Conservation (phyloP, 2,113 vertebrate species). For the Python bivittatus region DNA sequence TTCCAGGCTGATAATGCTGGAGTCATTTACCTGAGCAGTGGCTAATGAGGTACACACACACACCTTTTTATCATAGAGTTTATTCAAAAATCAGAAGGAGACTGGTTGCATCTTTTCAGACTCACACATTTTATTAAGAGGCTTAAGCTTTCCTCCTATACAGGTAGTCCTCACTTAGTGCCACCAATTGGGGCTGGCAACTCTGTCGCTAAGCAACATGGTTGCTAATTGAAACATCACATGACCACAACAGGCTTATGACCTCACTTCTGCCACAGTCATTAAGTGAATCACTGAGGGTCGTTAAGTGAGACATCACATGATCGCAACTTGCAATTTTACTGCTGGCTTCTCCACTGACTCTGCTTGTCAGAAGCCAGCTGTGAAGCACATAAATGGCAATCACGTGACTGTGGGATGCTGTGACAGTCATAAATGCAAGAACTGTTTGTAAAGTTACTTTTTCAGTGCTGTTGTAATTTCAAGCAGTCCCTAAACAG, state of each 20-base stretch:
- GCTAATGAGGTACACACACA: neutral
- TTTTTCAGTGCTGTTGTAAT: neutral
- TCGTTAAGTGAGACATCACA: neutral
- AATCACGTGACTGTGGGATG: neutral
- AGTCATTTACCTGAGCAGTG: slow-evolving; percentile 35
- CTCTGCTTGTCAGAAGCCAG: neutral
- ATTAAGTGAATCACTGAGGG: neutral
- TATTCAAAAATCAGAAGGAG: neutral
- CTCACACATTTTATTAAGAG: neutral
- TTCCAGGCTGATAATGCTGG: slow-evolving; percentile 45
- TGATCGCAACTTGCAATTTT: neutral
- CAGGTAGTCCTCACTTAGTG: neutral
- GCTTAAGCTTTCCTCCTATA: neutral
- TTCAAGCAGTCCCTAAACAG: neutral
- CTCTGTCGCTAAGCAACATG: neutral
- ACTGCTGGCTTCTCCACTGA: neutral
- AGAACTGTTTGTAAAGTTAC: neutral
- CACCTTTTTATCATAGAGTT: neutral
- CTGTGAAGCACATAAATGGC: neutral
- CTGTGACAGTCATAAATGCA: neutral
- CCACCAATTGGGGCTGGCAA: neutral
- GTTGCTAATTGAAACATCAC: neutral
- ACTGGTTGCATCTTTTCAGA: neutral
- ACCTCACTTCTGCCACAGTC: neutral
- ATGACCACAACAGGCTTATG: neutral